Percentiles rank a stretch among this genome's conserved stretches.
Conservation (phyloP, 2,888 invertebrate genomes). For the Ormyrus rosae region DNA sequence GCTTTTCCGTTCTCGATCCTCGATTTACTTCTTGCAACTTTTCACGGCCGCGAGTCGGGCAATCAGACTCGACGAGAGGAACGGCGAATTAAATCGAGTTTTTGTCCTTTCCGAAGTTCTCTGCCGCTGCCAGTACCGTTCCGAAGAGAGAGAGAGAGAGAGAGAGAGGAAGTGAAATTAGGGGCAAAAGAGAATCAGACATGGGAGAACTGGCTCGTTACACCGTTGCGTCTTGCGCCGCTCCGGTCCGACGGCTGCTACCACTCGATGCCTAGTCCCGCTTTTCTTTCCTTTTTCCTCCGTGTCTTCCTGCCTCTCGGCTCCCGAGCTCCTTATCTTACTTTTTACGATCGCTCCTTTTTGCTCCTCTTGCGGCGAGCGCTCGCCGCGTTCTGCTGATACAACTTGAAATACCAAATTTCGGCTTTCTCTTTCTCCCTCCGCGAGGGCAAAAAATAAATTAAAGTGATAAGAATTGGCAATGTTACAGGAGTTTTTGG, state of each 20-base stretch:
- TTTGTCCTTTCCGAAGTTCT: constrained; percentile 25
- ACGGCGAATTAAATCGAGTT: constrained; percentile 53
- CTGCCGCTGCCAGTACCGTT: neutral
- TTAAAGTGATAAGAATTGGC: too few relatives aligned
- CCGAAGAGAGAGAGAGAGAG: neutral
- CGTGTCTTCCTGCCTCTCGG: constrained; percentile 3
- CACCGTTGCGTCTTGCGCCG: neutral
- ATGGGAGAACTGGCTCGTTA: constrained; percentile 52
- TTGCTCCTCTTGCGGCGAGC: neutral
- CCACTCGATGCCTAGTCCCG: constrained; percentile 18
- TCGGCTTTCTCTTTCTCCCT: neutral
- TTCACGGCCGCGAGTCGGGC: constrained; percentile 36
- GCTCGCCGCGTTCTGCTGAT: neutral
- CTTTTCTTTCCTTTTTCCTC: neutral
- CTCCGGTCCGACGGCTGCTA: neutral
- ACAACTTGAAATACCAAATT: constrained; percentile 22
- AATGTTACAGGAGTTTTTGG: too few relatives aligned
- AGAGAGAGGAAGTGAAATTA: constrained; percentile 46
- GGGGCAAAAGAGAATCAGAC: constrained; percentile 51
- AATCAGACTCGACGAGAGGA: constrained; percentile 46
- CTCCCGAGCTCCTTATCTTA: constrained; percentile 28
- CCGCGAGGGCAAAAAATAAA: neutral
- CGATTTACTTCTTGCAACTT: constrained; percentile 35
- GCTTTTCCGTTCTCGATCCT: neutral
- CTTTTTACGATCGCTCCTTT: constrained; percentile 35